A percentile compares a stretch with the other conserved stretches of the same genome.
Evolutionary conservation across 2,113 vertebrate genomes (phyloP).

Genomic region (Epinephelus lanceolatus): DNA sequence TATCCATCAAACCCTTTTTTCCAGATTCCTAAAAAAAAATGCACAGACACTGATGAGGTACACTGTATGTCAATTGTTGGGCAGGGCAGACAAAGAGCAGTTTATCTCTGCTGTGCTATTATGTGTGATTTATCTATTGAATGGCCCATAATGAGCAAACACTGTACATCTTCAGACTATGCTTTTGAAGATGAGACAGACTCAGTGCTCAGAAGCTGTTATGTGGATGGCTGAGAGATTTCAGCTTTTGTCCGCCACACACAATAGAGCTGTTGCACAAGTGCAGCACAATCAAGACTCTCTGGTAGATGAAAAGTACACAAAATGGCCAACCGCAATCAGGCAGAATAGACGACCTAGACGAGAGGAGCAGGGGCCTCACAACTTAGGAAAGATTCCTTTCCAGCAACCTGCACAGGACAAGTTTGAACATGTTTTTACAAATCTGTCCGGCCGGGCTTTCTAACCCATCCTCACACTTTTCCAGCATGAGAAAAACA

Average conservation of each 20-base stretch:
- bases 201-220: constrained; percentile 68
- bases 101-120: constrained; percentile 79
- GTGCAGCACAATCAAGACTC: constrained; percentile 83
- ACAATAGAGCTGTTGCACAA: constrained; percentile 82
- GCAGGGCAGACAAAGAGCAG: constrained; percentile 76
- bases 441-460: constrained; percentile 51
- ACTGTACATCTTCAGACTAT: constrained; percentile 75
- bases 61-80: constrained; percentile 74
- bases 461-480: constrained; percentile 48
- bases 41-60: constrained; percentile 74
- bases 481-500: constrained; percentile 49
- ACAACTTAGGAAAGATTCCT: constrained; percentile 59
- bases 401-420: constrained; percentile 62
- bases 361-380: constrained; percentile 49
- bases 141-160: constrained; percentile 84
- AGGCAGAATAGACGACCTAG: constrained; percentile 68
- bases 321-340: constrained; percentile 84
- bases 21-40: constrained; percentile 88
- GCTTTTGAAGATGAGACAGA: constrained; percentile 80
- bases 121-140: constrained; percentile 84
- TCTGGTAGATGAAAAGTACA: constrained; percentile 79
- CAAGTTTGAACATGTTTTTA: constrained; percentile 69
- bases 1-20: constrained; percentile 94
- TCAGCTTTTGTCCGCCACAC: constrained; percentile 77
- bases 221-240: constrained; percentile 75